Evolutionary conservation across 2,113 vertebrate genomes (phyloP).

Genomic region (Austrofundulus limnaeus): DNA sequence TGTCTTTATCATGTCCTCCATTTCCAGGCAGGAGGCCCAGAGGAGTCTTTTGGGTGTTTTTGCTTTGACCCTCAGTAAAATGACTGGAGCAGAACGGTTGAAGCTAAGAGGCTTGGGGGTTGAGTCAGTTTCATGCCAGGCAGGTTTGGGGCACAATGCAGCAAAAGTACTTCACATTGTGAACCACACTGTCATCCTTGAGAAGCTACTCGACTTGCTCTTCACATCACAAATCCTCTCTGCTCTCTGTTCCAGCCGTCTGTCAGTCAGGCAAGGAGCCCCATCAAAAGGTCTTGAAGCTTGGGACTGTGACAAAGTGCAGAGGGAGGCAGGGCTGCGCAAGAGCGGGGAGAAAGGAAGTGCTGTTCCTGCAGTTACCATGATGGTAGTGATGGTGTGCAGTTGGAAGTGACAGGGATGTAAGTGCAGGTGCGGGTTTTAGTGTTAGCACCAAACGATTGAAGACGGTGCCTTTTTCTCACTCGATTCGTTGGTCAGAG

Average conservation of each 20-base stretch:
- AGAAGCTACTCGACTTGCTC: slow-evolving; percentile 72
- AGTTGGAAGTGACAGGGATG: neutral
- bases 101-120: slow-evolving; percentile 58
- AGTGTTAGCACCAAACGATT: slow-evolving; percentile 26
- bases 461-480: slow-evolving; percentile 38
- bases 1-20: slow-evolving; percentile 65
- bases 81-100: slow-evolving; percentile 53
- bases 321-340: slow-evolving; percentile 26
- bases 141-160: slow-evolving; percentile 61
- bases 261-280: slow-evolving; percentile 70
- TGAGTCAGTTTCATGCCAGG: slow-evolving; percentile 29
- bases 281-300: slow-evolving; percentile 73
- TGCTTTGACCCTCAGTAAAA: slow-evolving; percentile 67
- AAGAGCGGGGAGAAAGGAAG: slow-evolving; percentile 15
- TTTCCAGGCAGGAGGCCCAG: slow-evolving; percentile 60
- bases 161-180: slow-evolving; percentile 74
- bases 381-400: slow-evolving; percentile 5
- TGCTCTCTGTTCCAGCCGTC: slow-evolving; percentile 63
- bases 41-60: slow-evolving; percentile 58
- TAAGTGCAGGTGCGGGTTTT: slow-evolving; percentile 41
- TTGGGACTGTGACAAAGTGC: slow-evolving; percentile 43
- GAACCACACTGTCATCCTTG: slow-evolving; percentile 78
- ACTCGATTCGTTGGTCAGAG: slow-evolving; percentile 29
- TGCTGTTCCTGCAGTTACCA: slow-evolving; percentile 10
- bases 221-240: slow-evolving; percentile 76